Base-by-base conservation (phyloP, 2,113 vertebrate species). In the Ranitomeya variabilis region DNA sequence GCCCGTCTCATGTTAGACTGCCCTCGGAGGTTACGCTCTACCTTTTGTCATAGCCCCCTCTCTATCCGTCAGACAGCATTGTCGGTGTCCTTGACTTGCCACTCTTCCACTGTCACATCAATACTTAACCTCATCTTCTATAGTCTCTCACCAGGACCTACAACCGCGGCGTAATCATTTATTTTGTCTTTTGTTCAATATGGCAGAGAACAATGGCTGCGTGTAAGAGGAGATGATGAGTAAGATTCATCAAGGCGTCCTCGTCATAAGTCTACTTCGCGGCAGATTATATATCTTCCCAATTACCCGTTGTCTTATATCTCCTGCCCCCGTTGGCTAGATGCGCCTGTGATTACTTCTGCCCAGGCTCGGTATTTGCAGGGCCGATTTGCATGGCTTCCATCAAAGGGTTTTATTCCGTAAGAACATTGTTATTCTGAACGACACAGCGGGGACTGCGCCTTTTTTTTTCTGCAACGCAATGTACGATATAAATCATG, bases 401-500 rank as follows among this genome's bases (percentile, higher is more conserved):
- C 87, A 89, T 88, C 87, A 83, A 76, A 85, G 5, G 74, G 51
- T 77, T 89, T 89, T 67, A 57, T 85, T 83, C 82, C 2, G 54
- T 62, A 57, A 26, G 37, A 57, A 57, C 59, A 89, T 89, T 89
- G 82, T 79, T 85, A 89, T 89, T 83, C 87, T 67, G 82, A 23
- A 79, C 60, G 64, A 71, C 87, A 85, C 81, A 89, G 73, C 37
- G 31, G 60, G 81, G 80, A 83, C 87, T 79, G 69, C 82, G 31
- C 67, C 78, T 78, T 85, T 85, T 78, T 79, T 85, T 67, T 69
- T 78, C 81, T 57, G 73, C 87, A 59, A 85, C 51, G 73, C 73
- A 79, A 77, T 85, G 73, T 89, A 85, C 77, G 81, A 85, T 79
- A 89, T 89, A 89, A 89, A 89, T 89, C 87, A 89, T 89, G 87